Evolutionary conservation across 2,797 vertebrate genomes (phyloP), one percentile per base, ranked within the genome.

Genomic region (Austrolebias charrua): DNA sequence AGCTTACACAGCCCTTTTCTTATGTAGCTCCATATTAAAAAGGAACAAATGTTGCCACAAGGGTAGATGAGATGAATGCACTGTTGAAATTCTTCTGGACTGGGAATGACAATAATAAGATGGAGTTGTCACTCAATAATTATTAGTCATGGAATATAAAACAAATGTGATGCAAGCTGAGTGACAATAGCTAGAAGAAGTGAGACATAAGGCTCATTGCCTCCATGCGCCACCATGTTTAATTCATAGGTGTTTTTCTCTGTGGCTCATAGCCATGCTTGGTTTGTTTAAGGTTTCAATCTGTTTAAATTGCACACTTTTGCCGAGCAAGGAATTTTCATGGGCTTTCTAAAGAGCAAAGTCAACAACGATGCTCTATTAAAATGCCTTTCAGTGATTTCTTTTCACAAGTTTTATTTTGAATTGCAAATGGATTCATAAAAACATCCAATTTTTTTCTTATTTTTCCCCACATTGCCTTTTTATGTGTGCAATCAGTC

Each of bases 281-380:
- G 31, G 74, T 78, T 89, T 88, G 77, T 86, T 87, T 79, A 89
- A 80, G 76, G 80, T 71, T 86, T 86, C 68, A 76, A 76, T 90
- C 80, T 72, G 81, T 90, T 87, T 75, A 83, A 84, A 85, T 84
- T 65, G 73, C 66, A 76, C 66, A 69, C 82, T 80, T 80, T 69
- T 86, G 83, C 86, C 63, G 71, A 52, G 78, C 81, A 75, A 60
- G 82, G 83, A 48, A 76, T 88, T 86, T 84, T 83, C 62, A 54
- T 42, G 67, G 55, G 75, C 67, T 55, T 80, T 86, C 70, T 79
- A 89, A 89, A 90, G 77, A 85, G 75, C 71, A 44, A 71, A 76
- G 81, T 90, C 81, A 89, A 89, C 81, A 91, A 73, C 79, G 60
- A 66, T 2, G 50, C 68, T 86, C 74, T 86, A 79, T 89, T 90